Conservation (phyloP, 2,888 invertebrate genomes). For the Sphecodes monilicornis region DNA sequence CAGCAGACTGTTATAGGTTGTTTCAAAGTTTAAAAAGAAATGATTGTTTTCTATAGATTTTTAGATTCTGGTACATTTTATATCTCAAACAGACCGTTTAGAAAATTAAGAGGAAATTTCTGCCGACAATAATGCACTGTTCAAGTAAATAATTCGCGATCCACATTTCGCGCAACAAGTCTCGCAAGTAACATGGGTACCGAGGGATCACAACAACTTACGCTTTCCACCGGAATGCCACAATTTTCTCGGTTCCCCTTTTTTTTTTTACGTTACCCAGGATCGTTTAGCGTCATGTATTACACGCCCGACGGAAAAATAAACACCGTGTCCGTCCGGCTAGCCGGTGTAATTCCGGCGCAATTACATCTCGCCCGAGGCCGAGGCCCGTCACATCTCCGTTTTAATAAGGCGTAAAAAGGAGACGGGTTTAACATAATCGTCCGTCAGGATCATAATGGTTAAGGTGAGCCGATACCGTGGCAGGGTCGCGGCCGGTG, state of each 20-base stretch:
- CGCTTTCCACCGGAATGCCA: background rate
- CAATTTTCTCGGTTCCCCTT: background rate
- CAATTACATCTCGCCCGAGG: conserved; percentile 22
- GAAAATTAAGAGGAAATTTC: background rate
- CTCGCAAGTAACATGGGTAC: background rate
- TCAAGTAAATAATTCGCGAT: background rate
- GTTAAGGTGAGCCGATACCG: conserved; percentile 16
- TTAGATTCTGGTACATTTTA: too few relatives aligned
- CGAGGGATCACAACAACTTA: background rate
- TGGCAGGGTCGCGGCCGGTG: conserved; percentile 20
- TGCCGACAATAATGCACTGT: background rate
- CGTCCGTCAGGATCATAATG: conserved; percentile 32
- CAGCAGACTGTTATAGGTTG: too few relatives aligned
- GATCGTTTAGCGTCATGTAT: background rate
- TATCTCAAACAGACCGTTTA: too few relatives aligned
- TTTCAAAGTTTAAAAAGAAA: too few relatives aligned
- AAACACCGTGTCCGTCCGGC: background rate
- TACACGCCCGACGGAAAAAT: conserved; percentile 11
- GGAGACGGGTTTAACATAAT: conserved; percentile 42
- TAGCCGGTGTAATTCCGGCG: background rate
- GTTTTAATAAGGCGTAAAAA: conserved; percentile 33
- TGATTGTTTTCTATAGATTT: too few relatives aligned
- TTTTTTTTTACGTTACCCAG: background rate
- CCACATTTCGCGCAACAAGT: background rate
- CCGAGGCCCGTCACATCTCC: conserved; percentile 9